A percentile compares a stretch with the other conserved stretches of the same genome.
phyloP scores from a whole-genome alignment of 2,888 invertebrate species.

The Spodoptera exigua region DNA sequence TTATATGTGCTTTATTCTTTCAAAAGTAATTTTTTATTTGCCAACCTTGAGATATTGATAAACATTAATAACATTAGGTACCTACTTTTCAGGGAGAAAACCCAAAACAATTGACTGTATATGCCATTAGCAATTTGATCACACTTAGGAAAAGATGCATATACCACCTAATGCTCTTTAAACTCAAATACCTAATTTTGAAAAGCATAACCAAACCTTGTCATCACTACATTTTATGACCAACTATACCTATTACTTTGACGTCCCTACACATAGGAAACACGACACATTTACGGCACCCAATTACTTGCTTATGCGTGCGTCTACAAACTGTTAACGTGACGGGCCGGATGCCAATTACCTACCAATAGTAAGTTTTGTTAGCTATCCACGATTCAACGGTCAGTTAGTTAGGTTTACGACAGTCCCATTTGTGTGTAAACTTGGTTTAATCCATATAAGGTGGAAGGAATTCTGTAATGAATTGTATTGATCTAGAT shows the following conservation, averaged over 20 bases:
- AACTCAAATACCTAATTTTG: too few relatives aligned
- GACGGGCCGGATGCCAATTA: constrained; percentile 42
- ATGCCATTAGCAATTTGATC: too few relatives aligned
- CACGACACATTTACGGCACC: constrained; percentile 18
- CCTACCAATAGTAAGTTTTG: constrained; percentile 39
- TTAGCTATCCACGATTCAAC: constrained; percentile 32
- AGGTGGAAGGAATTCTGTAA: constrained; percentile 14
- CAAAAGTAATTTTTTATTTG: too few relatives aligned
- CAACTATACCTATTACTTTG: background rate
- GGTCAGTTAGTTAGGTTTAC: constrained; percentile 39
- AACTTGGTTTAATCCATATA: constrained; percentile 9
- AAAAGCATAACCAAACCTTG: too few relatives aligned
- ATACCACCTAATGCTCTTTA: too few relatives aligned
- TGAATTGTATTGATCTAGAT: constrained; percentile 8
- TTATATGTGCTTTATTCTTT: too few relatives aligned
- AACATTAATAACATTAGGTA: too few relatives aligned
- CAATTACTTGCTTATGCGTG: constrained; percentile 30
- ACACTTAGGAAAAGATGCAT: too few relatives aligned
- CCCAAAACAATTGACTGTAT: too few relatives aligned
- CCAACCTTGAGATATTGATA: too few relatives aligned
- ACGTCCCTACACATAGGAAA: constrained; percentile 3
- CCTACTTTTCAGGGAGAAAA: too few relatives aligned
- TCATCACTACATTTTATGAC: background rate
- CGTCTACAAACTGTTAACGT: constrained; percentile 7
- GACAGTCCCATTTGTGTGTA: constrained; percentile 17